phyloP scores from a whole-genome alignment of 2,113 vertebrate genomes.

The Elachura formosa region DNA sequence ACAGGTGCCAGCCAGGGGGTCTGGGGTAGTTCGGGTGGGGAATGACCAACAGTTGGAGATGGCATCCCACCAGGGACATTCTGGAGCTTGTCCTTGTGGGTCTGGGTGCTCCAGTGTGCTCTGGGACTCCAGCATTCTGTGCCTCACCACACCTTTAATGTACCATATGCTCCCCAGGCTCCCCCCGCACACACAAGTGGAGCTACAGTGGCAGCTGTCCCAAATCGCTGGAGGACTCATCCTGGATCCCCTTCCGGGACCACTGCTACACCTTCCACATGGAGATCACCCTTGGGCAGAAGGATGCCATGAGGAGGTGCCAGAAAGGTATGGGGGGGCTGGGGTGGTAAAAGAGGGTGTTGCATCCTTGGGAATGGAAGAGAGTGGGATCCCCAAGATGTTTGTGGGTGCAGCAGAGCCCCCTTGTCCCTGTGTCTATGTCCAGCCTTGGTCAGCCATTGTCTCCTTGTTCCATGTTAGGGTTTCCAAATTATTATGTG shows the following conservation, averaged over 20 bases:
- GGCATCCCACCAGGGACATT: neutral
- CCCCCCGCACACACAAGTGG: constrained; percentile 70
- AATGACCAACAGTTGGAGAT: neutral
- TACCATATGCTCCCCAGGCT: constrained; percentile 8
- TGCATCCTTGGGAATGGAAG: neutral
- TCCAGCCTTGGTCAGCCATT: neutral
- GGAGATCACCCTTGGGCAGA: constrained; percentile 81
- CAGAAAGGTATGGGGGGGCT: constrained; percentile 76
- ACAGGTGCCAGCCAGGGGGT: constrained; percentile 37
- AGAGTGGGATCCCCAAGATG: neutral
- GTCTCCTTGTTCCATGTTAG: accelerated
- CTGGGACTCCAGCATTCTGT: neutral
- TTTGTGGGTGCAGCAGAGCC: neutral
- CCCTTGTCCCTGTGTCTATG: accelerated
- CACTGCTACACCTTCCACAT: constrained; percentile 94
- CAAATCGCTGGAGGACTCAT: constrained; percentile 77
- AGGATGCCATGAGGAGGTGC: constrained; percentile 84
- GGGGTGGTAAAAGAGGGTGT: neutral
- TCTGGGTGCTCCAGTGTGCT: neutral
- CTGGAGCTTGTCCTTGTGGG: neutral
- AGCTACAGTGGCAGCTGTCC: constrained; percentile 84
- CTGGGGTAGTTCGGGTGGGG: accelerated
- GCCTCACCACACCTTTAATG: neutral
- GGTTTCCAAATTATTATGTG: accelerated
- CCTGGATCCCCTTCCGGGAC: constrained; percentile 92